These are phyloP conservation scores for Ernsta delagoae DNA, from an alignment of 2,888 invertebrate species.

Conservation along the genomic window DNA sequence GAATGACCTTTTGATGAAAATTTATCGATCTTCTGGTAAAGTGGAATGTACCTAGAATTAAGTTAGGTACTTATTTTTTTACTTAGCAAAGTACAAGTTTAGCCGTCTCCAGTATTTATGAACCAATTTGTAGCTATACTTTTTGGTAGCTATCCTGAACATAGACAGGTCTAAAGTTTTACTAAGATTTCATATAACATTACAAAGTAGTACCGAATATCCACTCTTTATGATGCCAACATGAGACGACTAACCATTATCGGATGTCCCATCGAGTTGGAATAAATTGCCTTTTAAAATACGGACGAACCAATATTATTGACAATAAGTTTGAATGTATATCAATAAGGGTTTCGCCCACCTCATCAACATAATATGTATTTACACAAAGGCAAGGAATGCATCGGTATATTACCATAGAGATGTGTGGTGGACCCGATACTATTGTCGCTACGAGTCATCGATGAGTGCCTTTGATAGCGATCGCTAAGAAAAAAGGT, in stretches of 20 bases:
- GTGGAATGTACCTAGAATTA: slow-evolving; percentile 9
- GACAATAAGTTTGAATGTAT: slow-evolving; percentile 77
- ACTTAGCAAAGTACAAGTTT: too few relatives aligned
- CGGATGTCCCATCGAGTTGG: slow-evolving; percentile 66
- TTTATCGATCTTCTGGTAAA: slow-evolving; percentile 31
- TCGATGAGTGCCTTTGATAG: slow-evolving; percentile 69
- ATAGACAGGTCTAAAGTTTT: too few relatives aligned
- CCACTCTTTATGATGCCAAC: slow-evolving; percentile 7
- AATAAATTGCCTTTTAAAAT: slow-evolving; percentile 79
- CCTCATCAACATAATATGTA: slow-evolving; percentile 76
- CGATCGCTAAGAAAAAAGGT: slow-evolving; percentile 72
- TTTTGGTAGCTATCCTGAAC: too few relatives aligned
- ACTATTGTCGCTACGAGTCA: slow-evolving; percentile 70
- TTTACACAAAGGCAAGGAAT: slow-evolving; percentile 76
- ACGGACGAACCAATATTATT: slow-evolving; percentile 72
- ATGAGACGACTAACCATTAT: slow-evolving; percentile 60
- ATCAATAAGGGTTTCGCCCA: slow-evolving; percentile 81
- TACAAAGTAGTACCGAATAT: too few relatives aligned
- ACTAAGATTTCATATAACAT: too few relatives aligned
- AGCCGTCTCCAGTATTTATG: too few relatives aligned
- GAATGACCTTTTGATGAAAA: slow-evolving; percentile 50
- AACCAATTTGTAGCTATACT: too few relatives aligned
- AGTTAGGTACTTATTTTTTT: too few relatives aligned
- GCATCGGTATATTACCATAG: slow-evolving; percentile 74
- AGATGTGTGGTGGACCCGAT: slow-evolving; percentile 63